A percentile compares a stretch with the other conserved stretches of the same genome.
These are phyloP conservation scores for Globodera ellingtonae DNA, from an alignment of 1,140 invertebrate species.

Conservation along the genomic window DNA sequence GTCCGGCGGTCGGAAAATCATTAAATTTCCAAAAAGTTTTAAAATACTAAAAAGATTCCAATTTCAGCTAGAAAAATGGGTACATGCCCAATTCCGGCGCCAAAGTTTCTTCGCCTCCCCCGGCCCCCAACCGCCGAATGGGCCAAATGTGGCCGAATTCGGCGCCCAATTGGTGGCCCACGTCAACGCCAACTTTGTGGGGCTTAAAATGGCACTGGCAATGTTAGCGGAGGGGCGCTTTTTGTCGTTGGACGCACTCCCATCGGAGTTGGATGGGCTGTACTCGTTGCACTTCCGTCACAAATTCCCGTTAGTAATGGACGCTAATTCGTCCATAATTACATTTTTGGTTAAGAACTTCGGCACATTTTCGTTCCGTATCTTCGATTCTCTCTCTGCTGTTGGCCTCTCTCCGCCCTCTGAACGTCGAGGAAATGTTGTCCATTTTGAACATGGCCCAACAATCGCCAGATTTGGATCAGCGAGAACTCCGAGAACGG, in stretches of 20 bases:
- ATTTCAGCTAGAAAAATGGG: constrained; percentile 75
- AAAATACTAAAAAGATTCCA: background rate
- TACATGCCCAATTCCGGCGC: constrained; percentile 14
- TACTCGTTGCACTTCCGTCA: constrained; percentile 90
- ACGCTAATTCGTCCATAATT: constrained; percentile 69
- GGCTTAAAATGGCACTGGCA: constrained; percentile 87
- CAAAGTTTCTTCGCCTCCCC: constrained; percentile 11
- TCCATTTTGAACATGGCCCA: constrained; percentile 85
- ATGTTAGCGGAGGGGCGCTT: constrained; percentile 87
- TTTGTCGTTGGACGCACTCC: constrained; percentile 86
- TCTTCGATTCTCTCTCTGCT: constrained; percentile 76
- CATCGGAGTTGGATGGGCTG: constrained; percentile 86
- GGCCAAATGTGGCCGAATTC: constrained; percentile 73
- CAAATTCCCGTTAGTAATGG: constrained; percentile 84
- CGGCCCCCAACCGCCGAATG: constrained; percentile 66
- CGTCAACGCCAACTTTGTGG: constrained; percentile 85
- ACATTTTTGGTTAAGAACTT: constrained; percentile 40
- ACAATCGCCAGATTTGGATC: constrained; percentile 72
- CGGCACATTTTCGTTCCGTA: constrained; percentile 50
- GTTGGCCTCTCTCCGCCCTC: constrained; percentile 83
- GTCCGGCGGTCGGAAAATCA: constrained; percentile 67
- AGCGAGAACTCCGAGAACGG: constrained; percentile 37
- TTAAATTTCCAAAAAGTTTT: background rate
- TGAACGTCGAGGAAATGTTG: constrained; percentile 86
- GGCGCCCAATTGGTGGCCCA: constrained; percentile 80